Percentiles rank a stretch among this genome's conserved stretches.
phyloP scores from a whole-genome alignment of 2,888 invertebrate species.

The Agapetus fuscipes region DNA sequence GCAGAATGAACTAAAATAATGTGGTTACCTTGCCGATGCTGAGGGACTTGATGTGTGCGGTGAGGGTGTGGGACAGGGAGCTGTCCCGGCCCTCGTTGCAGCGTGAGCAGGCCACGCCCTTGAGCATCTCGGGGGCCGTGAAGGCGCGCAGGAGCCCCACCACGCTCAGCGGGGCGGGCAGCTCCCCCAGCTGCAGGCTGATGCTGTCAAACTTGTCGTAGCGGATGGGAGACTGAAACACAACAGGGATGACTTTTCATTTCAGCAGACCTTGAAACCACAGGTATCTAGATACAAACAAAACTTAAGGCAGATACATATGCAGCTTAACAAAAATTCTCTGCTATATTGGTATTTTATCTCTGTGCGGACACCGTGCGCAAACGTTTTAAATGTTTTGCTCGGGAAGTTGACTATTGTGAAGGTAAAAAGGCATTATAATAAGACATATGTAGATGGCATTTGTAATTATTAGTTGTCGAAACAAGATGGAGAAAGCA shows the following conservation, averaged over 20 bases:
- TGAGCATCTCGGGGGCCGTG: constrained; percentile 76
- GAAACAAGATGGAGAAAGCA: too few relatives aligned
- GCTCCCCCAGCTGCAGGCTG: constrained; percentile 66
- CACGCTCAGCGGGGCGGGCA: constrained; percentile 47
- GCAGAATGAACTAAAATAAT: too few relatives aligned
- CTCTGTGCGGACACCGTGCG: too few relatives aligned
- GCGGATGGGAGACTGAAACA: constrained; percentile 68
- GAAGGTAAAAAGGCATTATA: too few relatives aligned
- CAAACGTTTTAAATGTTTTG: too few relatives aligned
- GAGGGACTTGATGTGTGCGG: constrained; percentile 58
- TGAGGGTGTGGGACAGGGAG: constrained; percentile 37
- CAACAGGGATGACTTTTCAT: constrained; percentile 14
- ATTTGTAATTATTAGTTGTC: too few relatives aligned
- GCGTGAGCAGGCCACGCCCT: constrained; percentile 72
- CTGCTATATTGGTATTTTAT: too few relatives aligned
- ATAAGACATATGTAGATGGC: too few relatives aligned
- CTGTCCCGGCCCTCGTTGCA: constrained; percentile 46
- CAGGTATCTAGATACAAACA: too few relatives aligned
- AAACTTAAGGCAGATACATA: too few relatives aligned
- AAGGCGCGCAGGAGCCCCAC: constrained; percentile 71
- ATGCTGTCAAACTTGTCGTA: constrained; percentile 89
- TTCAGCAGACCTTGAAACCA: neutral
- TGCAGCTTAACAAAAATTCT: too few relatives aligned
- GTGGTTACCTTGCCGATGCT: constrained; percentile 61
- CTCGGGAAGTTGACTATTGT: too few relatives aligned